Base-by-base conservation (phyloP, 2,888 invertebrate genomes). In the Troides helena region DNA sequence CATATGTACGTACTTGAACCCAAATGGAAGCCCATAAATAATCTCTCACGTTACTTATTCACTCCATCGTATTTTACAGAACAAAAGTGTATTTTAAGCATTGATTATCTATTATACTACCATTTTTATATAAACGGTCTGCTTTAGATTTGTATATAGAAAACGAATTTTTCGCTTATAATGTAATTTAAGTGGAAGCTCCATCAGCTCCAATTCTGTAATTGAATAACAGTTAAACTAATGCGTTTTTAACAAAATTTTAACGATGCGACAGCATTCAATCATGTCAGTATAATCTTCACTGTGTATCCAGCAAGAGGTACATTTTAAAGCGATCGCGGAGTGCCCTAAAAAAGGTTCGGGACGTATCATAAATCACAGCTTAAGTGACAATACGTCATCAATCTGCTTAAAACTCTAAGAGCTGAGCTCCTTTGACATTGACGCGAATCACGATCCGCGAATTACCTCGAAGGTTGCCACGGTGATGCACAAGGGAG, bases 391-490 rank as follows among this genome's bases (percentile, higher is more conserved):
- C 82, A 86, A 83, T 83, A 80, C 78, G 80, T 81, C 84, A 85
- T 85, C 83, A 80, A 85, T 86, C 81, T 82, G 77, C 77, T 84
- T 75, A 81, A 81, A 82, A 82, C 80, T 84, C 76, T 70, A 74
- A 71, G 77, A 74, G 75, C 76, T 50, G 50, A n/a, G 72, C 68
- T 68, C 69, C 73, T 73, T 70, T 76, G 79, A 79, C 77, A 75
- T 72, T 74, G 74, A 73, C 74, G 73, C 56, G 71, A 62, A 72
- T 74, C 76, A 74, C 73, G 73, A 73, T 59, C 74, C 68, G 72
- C 70, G 72, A 72, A 72, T 75, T 75, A 76, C 65, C 59, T 30
- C 64, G 23, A 68, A 72, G 71, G 72, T 72, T 69, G 58, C 43
- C 62, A n/a, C 46, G 53, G 57, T 60, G 23, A 36, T 56, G n/a